A percentile compares a stretch with the other conserved stretches of the same genome.
These are phyloP conservation scores for Amphimallon solstitiale DNA, from an alignment of 2,888 invertebrate genomes.

Conservation along the genomic window DNA sequence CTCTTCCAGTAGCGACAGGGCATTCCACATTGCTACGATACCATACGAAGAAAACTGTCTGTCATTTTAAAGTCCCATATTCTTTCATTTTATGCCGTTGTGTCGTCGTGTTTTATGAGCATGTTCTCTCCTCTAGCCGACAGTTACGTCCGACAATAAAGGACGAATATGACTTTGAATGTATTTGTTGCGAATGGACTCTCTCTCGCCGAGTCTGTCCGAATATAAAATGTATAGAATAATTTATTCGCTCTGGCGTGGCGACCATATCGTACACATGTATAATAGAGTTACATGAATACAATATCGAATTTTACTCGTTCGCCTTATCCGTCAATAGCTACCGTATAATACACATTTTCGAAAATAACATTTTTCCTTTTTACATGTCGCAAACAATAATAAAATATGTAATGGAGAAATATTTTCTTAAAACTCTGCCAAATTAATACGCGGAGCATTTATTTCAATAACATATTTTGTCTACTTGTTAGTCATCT, in stretches of 20 bases:
- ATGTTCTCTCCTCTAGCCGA: conserved; percentile 47
- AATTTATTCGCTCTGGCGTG: conserved; percentile 56
- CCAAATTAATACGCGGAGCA: too few species aligned
- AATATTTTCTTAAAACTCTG: too few species aligned
- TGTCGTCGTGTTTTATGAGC: conserved; percentile 51
- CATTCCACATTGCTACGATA: conserved; percentile 39
- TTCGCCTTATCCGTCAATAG: conserved; percentile 13
- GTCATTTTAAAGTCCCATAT: conserved; percentile 51
- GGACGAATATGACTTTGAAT: conserved; percentile 57
- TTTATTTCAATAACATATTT: too few species aligned
- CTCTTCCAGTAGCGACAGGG: background rate
- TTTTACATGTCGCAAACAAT: too few species aligned
- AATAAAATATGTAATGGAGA: too few species aligned
- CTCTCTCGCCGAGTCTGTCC: conserved; percentile 43
- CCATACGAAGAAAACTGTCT: conserved; percentile 43
- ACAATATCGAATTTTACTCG: conserved; percentile 29
- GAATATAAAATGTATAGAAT: conserved; percentile 64
- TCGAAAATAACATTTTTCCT: too few species aligned
- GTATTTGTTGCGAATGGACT: conserved; percentile 58
- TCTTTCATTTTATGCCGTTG: conserved; percentile 52
- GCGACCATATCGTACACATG: conserved; percentile 42
- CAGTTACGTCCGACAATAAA: conserved; percentile 54
- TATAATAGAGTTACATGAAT: conserved; percentile 32
- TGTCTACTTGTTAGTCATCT: too few species aligned
- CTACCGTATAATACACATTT: too few species aligned